A percentile compares a stretch with the other conserved stretches of the same genome.
These are phyloP conservation scores for Alosa alosa DNA, from an alignment of 2,113 vertebrate species.

Conservation along the genomic window DNA sequence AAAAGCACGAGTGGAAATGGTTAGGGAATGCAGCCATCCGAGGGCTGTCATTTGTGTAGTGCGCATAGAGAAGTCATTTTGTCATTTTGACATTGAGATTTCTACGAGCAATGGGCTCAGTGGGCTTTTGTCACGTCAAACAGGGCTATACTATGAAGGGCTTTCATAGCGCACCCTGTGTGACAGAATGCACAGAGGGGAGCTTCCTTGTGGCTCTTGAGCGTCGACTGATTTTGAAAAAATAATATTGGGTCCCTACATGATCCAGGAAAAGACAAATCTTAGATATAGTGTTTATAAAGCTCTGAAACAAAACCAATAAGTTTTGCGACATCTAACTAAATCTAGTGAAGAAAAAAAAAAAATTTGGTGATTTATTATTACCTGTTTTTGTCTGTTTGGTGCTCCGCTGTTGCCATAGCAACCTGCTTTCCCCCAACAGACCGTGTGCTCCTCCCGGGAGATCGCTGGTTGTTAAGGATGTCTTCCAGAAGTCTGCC, in stretches of 20 bases:
- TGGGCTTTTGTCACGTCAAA: not conserved
- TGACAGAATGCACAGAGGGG: not conserved
- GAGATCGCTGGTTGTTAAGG: slow-evolving; percentile 60
- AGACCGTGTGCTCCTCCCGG: slow-evolving; percentile 46
- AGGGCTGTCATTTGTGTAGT: not conserved
- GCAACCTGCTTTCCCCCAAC: slow-evolving; percentile 51
- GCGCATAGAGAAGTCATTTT: not conserved
- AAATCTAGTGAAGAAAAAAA: slow-evolving; percentile 31
- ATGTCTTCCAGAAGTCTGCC: slow-evolving; percentile 61
- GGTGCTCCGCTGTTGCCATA: slow-evolving; percentile 56
- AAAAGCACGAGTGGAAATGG: not conserved
- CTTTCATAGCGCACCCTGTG: not conserved
- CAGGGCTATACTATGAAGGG: not conserved
- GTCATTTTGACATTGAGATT: not conserved
- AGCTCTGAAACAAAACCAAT: not conserved
- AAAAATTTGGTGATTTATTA: slow-evolving; percentile 51
- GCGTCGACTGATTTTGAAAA: not conserved
- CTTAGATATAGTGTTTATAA: not conserved
- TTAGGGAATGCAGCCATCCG: not conserved
- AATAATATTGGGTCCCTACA: not conserved
- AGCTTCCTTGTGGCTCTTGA: not conserved
- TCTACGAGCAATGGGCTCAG: not conserved
- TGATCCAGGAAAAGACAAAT: slow-evolving; percentile 3
- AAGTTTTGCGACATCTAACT: slow-evolving; percentile 32
- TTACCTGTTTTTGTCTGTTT: slow-evolving; percentile 72